phyloP scores from a whole-genome alignment of 2,888 invertebrate genomes.

The Spatulosminthurus flaviceps region DNA sequence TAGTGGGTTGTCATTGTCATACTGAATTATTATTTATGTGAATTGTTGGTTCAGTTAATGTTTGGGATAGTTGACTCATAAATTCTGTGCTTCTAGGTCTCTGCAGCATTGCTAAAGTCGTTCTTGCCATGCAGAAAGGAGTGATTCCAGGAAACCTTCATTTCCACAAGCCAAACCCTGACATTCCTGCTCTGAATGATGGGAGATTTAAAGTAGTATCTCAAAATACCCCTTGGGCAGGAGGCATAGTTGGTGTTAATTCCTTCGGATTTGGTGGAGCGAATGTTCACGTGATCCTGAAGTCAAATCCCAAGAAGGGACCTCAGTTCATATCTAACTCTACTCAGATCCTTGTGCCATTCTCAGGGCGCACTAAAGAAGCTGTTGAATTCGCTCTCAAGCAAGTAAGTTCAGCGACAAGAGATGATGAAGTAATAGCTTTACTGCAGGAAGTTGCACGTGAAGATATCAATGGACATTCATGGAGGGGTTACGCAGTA shows the following conservation, averaged over 20 bases:
- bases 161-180: conserved; percentile 83
- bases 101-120: conserved; percentile 87
- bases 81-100: conserved; percentile 71
- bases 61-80: no score
- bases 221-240: conserved; percentile 83
- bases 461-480: conserved; percentile 78
- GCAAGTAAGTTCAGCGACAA: conserved; percentile 66
- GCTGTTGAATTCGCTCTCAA: conserved; percentile 67
- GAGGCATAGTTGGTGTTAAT: conserved; percentile 92
- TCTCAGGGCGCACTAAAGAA: conserved; percentile 86
- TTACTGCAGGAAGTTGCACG: conserved; percentile 80
- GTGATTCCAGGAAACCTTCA: conserved; percentile 92
- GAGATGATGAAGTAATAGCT: conserved; percentile 79
- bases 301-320: conserved; percentile 77
- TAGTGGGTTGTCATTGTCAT: not conserved
- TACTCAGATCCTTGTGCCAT: conserved; percentile 73
- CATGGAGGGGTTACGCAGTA: conserved; percentile 82
- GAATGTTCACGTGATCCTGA: conserved; percentile 84
- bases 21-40: conserved; percentile 34
- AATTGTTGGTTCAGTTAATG: not conserved
- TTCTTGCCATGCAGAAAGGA: conserved; percentile 92
- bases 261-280: conserved; percentile 99
- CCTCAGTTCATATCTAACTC: conserved; percentile 51
- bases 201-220: conserved; percentile 91
- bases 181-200: conserved; percentile 89